A percentile compares a stretch with the other conserved stretches of the same genome.
These are phyloP conservation scores for Hestina assimilis DNA, from an alignment of 1,140 invertebrate genomes.

Conservation along the genomic window DNA sequence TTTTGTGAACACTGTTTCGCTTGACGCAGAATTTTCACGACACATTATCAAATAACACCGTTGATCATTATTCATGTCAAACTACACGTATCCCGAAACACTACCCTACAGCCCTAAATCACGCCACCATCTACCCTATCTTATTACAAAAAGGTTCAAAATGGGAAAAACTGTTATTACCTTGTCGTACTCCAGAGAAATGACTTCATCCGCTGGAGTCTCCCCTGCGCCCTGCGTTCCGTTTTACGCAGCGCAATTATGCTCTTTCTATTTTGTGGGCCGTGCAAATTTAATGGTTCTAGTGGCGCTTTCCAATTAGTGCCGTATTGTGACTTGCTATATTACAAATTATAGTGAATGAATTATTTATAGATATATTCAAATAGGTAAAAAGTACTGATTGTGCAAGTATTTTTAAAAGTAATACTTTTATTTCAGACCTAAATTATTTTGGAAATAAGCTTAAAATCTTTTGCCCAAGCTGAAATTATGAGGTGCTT, in stretches of 20 bases:
- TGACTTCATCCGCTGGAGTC: conserved; percentile 49
- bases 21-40: not conserved
- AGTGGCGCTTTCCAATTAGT: conserved; percentile 35
- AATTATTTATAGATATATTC: not conserved
- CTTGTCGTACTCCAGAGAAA: conserved; percentile 21
- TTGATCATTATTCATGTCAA: conserved; percentile 41
- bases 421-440: not conserved
- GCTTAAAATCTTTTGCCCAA: too few species aligned
- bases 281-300: conserved; percentile 54
- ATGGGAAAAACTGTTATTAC: not conserved
- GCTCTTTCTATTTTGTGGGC: conserved; percentile 33
- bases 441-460: too few species aligned
- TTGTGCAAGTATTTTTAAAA: not conserved
- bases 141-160: not conserved
- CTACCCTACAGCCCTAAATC: conserved; percentile 14
- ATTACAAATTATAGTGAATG: conserved; percentile 6
- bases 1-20: not conserved
- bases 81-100: conserved; percentile 40
- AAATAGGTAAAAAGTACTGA: not conserved
- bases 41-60: not conserved
- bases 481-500: too few species aligned
- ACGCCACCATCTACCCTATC: not conserved
- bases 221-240: conserved; percentile 27
- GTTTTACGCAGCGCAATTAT: conserved; percentile 43
- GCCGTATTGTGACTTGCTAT: conserved; percentile 18